A percentile compares a stretch with the other conserved stretches of the same genome.
Evolutionary conservation across 2,888 invertebrate genomes (phyloP).

Genomic region (Blastobasis adustella): DNA sequence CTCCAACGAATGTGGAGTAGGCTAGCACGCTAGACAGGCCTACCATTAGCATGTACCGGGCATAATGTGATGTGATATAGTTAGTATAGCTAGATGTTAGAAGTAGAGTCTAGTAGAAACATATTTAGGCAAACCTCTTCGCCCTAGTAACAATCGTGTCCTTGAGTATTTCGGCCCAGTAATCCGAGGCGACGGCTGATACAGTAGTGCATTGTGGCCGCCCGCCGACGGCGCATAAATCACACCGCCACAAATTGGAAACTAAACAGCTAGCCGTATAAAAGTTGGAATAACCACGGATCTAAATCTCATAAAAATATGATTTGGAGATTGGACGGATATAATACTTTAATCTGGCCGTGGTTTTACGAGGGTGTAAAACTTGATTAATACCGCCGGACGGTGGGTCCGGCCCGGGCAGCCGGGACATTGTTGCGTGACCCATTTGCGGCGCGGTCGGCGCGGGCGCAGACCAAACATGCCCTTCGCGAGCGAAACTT

Average conservation of each 20-base stretch:
- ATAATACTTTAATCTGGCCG: constrained; percentile 68
- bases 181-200: constrained; percentile 17
- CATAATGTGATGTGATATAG: constrained; percentile 25
- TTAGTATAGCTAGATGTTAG: no score
- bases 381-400: constrained; percentile 63
- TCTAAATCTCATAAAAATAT: constrained; percentile 72
- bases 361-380: constrained; percentile 68
- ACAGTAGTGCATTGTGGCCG: constrained; percentile 32
- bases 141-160: no score
- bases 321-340: constrained; percentile 47
- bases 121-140: no score
- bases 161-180: no score
- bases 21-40: no score
- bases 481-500: constrained; percentile 14
- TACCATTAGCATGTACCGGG: background rate
- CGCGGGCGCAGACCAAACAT: constrained; percentile 55
- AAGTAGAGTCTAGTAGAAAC: no score
- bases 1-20: no score
- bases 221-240: constrained; percentile 46
- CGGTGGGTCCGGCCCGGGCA: constrained; percentile 28
- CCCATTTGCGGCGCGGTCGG: constrained; percentile 53
- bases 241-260: constrained; percentile 61
- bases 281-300: constrained; percentile 62
- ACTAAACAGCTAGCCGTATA: constrained; percentile 53
- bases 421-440: constrained; percentile 65